A percentile compares a stretch with the other conserved stretches of the same genome.
Conservation (phyloP, 2,797 vertebrate species). For the Oceanodroma leucorhoa region DNA sequence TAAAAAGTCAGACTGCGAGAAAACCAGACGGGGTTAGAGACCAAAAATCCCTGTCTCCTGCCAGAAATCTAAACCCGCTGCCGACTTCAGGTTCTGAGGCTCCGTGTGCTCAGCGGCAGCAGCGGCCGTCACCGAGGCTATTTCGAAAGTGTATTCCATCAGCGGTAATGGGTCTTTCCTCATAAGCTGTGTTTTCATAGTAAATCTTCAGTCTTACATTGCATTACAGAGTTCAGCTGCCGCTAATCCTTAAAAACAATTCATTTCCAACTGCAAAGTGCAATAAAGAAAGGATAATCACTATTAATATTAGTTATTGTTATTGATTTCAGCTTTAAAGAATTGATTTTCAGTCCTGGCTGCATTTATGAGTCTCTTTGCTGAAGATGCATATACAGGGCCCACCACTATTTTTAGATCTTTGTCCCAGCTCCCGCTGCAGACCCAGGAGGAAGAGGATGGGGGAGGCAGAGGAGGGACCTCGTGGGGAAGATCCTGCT, state of each 20-base stretch:
- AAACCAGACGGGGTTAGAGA: conserved; percentile 50
- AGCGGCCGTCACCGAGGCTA: fast-evolving
- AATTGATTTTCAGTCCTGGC: conserved; percentile 75
- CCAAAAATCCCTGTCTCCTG: conserved; percentile 45
- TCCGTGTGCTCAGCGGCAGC: neutral
- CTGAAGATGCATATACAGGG: conserved; percentile 55
- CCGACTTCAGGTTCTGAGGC: neutral
- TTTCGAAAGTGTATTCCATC: conserved; percentile 44
- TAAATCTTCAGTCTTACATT: conserved; percentile 50
- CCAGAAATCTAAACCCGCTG: conserved; percentile 32
- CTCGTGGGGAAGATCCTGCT: fast-evolving
- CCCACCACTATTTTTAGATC: conserved; percentile 16
- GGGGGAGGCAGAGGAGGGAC: neutral
- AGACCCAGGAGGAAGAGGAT: neutral
- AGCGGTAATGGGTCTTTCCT: conserved; percentile 48
- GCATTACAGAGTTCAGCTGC: conserved; percentile 37
- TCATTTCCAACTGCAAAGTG: conserved; percentile 54
- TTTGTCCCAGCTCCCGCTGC: neutral
- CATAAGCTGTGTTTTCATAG: conserved; percentile 42
- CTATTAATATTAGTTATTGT: conserved; percentile 77
- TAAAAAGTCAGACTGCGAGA: conserved; percentile 26
- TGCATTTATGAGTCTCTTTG: conserved; percentile 72
- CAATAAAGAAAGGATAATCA: conserved; percentile 68
- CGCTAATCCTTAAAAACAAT: conserved; percentile 43
- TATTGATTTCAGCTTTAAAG: conserved; percentile 79